Conservation (phyloP, 2,888 invertebrate species). For the Ariolimax columbianus region DNA sequence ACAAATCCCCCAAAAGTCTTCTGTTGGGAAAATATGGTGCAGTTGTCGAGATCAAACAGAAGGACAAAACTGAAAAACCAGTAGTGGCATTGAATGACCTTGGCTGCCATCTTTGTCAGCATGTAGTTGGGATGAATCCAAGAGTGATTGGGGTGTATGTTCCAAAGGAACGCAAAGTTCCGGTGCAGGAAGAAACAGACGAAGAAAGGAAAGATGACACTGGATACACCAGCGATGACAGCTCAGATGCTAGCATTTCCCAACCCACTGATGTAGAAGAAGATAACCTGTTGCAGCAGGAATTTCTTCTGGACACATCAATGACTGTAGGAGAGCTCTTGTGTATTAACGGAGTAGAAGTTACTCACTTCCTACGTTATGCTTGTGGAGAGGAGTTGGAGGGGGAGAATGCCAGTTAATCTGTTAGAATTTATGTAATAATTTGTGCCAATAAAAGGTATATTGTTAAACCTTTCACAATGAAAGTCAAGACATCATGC, state of each 20-base stretch:
- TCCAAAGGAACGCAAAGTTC: constrained; percentile 22
- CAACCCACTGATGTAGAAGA: constrained; percentile 80
- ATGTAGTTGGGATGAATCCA: constrained; percentile 86
- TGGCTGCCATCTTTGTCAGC: constrained; percentile 91
- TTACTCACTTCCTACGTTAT: constrained; percentile 90
- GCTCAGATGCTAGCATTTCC: constrained; percentile 29
- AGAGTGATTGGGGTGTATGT: constrained; percentile 63
- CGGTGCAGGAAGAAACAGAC: constrained; percentile 41
- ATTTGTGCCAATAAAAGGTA: too few species aligned
- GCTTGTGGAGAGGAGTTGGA: constrained; percentile 86
- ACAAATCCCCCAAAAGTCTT: constrained; percentile 23
- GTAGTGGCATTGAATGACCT: constrained; percentile 75
- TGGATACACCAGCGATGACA: constrained; percentile 34
- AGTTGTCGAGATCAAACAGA: constrained; percentile 84
- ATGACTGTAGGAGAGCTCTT: constrained; percentile 86
- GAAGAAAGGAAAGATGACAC: constrained; percentile 43
- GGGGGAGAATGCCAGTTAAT: constrained; percentile 25
- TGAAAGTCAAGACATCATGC: too few species aligned
- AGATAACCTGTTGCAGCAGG: constrained; percentile 89
- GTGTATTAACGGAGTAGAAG: constrained; percentile 81
- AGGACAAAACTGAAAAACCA: constrained; percentile 37
- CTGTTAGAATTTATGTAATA: too few species aligned
- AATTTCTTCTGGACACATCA: constrained; percentile 89
- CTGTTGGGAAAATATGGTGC: constrained; percentile 89
- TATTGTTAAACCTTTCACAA: too few species aligned